Conservation (phyloP, 1,140 invertebrate genomes). For the Coelopa frigida region DNA sequence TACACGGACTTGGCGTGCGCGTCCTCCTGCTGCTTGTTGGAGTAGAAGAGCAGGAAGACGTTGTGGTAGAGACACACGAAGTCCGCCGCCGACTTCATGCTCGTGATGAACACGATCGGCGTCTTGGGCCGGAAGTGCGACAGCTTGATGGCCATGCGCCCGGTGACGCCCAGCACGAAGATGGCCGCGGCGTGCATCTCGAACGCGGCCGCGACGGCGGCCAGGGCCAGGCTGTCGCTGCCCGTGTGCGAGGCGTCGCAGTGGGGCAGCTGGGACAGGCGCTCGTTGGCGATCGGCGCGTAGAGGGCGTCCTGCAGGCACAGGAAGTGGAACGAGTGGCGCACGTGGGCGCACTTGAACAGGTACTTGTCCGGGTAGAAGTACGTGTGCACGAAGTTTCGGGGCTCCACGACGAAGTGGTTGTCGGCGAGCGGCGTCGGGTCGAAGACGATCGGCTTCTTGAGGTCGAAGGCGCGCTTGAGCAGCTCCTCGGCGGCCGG, state of each 20-base stretch:
- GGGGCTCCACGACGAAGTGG: conserved; percentile 23
- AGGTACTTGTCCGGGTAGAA: conserved; percentile 37
- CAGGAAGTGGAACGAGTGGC: conserved; percentile 17
- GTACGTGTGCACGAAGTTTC: conserved; percentile 26
- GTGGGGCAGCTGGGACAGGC: conserved; percentile 17
- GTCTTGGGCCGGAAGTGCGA: conserved; percentile 30
- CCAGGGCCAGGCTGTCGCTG: conserved; percentile 26
- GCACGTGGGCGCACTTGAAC: conserved; percentile 8
- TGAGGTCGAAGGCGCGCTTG: conserved; percentile 19
- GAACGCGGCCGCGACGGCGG: conserved; percentile 24
- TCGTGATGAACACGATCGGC: conserved; percentile 30
- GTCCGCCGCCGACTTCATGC: conserved; percentile 29
- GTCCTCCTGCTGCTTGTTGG: conserved; percentile 5
- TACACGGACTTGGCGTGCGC: conserved; percentile 17
- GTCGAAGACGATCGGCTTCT: conserved; percentile 35
- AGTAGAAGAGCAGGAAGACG: conserved; percentile 28
- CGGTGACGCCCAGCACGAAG: conserved; percentile 25
- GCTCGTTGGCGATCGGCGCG: conserved; percentile 18
- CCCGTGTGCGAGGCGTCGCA: conserved; percentile 34
- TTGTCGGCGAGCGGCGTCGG: conserved; percentile 18
- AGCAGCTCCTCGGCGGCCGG: conserved; percentile 26
- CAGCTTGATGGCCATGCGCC: conserved; percentile 35
- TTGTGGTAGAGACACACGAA: conserved; percentile 30
- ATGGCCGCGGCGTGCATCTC: conserved; percentile 28
- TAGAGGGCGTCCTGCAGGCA: conserved; percentile 25